Evolutionary conservation across 1,140 invertebrate species (phyloP).

Genomic region (Diachasmimorpha longicaudata): DNA sequence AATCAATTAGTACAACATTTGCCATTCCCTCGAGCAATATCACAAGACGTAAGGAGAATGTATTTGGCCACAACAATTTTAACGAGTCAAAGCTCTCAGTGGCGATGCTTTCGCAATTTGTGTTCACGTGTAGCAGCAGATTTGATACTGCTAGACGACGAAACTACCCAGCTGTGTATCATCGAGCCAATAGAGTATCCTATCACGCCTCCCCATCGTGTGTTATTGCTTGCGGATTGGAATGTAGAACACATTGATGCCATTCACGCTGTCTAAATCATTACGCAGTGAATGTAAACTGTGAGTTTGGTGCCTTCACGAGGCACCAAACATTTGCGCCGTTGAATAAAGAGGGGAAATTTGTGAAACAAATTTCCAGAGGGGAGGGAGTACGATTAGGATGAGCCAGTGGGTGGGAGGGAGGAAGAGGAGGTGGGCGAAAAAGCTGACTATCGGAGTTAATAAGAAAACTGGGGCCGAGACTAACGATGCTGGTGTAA

Average conservation of each 20-base stretch:
- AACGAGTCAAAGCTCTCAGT: neutral
- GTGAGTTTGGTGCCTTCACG: neutral
- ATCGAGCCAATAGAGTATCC: neutral
- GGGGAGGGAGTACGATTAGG: neutral
- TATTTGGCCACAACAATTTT: neutral
- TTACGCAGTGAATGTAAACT: neutral
- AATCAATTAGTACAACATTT: too few relatives aligned
- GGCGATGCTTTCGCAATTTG: neutral
- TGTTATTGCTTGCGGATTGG: neutral
- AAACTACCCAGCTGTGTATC: neutral
- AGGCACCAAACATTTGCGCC: neutral
- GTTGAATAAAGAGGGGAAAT: neutral
- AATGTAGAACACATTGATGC: neutral
- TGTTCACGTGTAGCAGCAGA: neutral
- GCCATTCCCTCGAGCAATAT: neutral
- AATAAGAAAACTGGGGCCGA: neutral
- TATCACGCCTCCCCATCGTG: neutral
- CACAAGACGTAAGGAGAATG: neutral
- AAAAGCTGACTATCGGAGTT: neutral
- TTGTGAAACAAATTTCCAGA: neutral
- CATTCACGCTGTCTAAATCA: neutral
- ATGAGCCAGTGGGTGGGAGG: too few relatives aligned
- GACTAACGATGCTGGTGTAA: slow-evolving; percentile 8
- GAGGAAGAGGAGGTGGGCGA: too few relatives aligned
- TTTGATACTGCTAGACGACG: neutral